Conservation (phyloP, 2,113 vertebrate genomes). For the Dicentrarchus labrax region DNA sequence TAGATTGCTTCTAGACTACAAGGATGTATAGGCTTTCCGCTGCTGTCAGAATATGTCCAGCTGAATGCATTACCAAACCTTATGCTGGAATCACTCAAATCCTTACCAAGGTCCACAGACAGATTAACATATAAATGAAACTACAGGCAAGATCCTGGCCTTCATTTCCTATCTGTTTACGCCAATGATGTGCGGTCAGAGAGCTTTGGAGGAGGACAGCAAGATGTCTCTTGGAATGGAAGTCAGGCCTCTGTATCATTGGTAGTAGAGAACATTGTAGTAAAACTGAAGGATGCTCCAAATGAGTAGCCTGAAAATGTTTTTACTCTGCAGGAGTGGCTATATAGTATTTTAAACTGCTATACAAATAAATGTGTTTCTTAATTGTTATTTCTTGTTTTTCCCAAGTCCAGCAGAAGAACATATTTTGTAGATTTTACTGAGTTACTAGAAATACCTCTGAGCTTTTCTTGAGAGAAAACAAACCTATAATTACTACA, state of each 20-base stretch:
- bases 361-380: background rate
- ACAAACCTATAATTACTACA: conserved; percentile 26
- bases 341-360: background rate
- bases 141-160: conserved; percentile 57
- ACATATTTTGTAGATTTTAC: background rate
- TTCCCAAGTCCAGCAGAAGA: background rate
- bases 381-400: background rate
- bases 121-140: conserved; percentile 84
- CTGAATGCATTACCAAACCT: conserved; percentile 65
- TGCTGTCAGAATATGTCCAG: conserved; percentile 53
- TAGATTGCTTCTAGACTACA: conserved; percentile 44
- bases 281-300: conserved; percentile 14
- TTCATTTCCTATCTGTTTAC: conserved; percentile 64
- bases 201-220: conserved; percentile 23
- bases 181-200: conserved; percentile 34
- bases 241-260: conserved; percentile 3
- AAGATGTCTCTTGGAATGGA: conserved; percentile 13
- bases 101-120: conserved; percentile 57
- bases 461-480: conserved; percentile 16
- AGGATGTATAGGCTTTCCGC: conserved; percentile 59
- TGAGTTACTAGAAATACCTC: conserved; percentile 8
- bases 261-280: background rate
- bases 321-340: too few relatives aligned
- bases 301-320: background rate
- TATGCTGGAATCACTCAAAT: conserved; percentile 67